These are phyloP conservation scores for Rhynchomys soricoides DNA, from an alignment of 2,113 vertebrate species.

Conservation along the genomic window DNA sequence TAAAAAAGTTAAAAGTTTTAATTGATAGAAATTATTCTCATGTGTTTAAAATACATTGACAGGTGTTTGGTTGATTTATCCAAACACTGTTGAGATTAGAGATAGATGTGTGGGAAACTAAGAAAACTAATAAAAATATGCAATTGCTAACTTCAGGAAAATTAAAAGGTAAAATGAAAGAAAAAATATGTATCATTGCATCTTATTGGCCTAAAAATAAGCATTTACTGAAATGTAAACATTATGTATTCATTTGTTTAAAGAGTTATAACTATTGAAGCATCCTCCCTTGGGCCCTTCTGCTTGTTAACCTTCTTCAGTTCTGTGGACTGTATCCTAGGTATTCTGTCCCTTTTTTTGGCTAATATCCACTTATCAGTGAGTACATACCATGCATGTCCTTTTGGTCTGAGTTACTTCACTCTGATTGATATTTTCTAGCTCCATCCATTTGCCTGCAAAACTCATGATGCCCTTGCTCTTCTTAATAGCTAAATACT, in stretches of 20 bases:
- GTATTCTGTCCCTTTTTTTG: no score
- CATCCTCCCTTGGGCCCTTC: no score
- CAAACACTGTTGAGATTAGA: neutral
- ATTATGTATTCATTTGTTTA: neutral
- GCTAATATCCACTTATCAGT: no score
- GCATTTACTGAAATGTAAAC: neutral
- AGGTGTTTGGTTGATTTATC: neutral
- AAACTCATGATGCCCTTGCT: no score
- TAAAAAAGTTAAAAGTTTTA: fast-evolving
- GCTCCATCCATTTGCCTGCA: no score
- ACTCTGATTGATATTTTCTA: no score
- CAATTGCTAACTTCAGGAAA: neutral
- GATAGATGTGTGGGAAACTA: neutral
- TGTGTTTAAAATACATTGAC: neutral
- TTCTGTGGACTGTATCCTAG: no score
- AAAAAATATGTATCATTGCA: neutral
- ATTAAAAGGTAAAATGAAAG: neutral
- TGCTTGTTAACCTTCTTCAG: no score
- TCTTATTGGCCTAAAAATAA: neutral
- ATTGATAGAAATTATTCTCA: neutral
- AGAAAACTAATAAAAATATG: slow-evolving; percentile 21
- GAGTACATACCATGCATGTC: no score
- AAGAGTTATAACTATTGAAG: neutral
- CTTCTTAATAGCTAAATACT: no score
- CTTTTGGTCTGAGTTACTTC: no score